phyloP scores from a whole-genome alignment of 1,140 invertebrate genomes.

The Trichonephila clavipes region DNA sequence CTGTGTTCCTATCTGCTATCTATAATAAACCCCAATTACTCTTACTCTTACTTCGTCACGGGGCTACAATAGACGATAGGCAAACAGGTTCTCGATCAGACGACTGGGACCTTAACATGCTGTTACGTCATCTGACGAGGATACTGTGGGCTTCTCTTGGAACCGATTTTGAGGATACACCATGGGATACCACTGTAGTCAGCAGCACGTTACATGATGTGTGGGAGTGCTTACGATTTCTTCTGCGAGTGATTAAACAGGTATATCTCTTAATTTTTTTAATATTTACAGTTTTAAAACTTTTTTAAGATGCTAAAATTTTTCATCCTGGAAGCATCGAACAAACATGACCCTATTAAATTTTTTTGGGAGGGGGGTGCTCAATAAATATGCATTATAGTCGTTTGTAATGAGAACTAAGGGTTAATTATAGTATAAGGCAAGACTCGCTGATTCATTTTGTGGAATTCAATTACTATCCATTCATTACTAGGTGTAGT shows the following conservation, averaged over 20 bases:
- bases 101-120: conserved; percentile 59
- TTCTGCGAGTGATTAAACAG: conserved; percentile 35
- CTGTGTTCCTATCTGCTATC: conserved; percentile 41
- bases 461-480: too few species aligned
- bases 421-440: too few species aligned
- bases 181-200: not conserved
- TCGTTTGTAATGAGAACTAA: too few species aligned
- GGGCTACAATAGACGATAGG: not conserved
- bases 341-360: too few species aligned
- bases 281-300: too few species aligned
- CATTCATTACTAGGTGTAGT: too few species aligned
- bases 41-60: not conserved
- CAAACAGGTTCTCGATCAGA: not conserved
- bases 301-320: too few species aligned
- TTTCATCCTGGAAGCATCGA: too few species aligned
- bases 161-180: not conserved
- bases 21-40: conserved; percentile 54
- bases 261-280: not conserved
- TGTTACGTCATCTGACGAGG: conserved; percentile 38
- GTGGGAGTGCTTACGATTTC: conserved; percentile 20
- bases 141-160: conserved; percentile 43
- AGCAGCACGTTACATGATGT: conserved; percentile 32
- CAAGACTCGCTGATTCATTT: too few species aligned
- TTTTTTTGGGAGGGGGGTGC: too few species aligned
- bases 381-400: too few species aligned